Percentiles rank a stretch among this genome's conserved stretches.
Evolutionary conservation across 2,113 vertebrate species (phyloP).

Genomic region (Catagonus wagneri): DNA sequence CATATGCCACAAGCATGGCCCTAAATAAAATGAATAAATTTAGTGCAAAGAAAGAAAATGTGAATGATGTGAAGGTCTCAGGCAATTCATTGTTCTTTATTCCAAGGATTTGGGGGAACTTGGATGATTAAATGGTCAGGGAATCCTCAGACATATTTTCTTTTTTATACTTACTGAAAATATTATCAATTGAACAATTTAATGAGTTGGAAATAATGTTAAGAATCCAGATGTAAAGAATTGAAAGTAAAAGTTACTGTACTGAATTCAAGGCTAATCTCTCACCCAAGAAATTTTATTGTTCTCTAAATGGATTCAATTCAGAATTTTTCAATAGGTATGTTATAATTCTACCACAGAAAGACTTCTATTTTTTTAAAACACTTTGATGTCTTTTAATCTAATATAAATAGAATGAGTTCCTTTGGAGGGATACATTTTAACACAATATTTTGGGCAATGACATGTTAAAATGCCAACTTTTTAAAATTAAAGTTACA

Average conservation of each 20-base stretch:
- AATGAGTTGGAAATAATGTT: neutral
- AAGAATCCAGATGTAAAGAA: neutral
- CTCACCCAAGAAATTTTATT: neutral
- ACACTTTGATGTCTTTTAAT: neutral
- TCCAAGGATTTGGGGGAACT: neutral
- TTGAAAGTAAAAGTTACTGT: neutral
- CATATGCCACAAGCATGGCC: too few species aligned
- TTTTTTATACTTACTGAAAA: slow-evolving; percentile 44
- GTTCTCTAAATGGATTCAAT: neutral
- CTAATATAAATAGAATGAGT: neutral
- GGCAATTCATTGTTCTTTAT: neutral
- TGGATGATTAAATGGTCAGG: neutral
- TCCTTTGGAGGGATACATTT: neutral
- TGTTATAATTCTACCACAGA: neutral
- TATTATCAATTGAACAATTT: slow-evolving; percentile 23
- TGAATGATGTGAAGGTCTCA: neutral
- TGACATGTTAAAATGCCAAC: neutral
- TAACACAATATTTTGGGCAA: neutral
- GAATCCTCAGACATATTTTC: neutral
- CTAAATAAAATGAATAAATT: too few species aligned
- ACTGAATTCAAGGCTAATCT: neutral
- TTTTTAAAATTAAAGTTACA: neutral
- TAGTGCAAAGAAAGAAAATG: neutral
- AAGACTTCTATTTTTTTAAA: neutral
- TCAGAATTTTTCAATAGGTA: neutral